Conservation (phyloP, 1,140 invertebrate genomes). For the Lepidurus apus region DNA sequence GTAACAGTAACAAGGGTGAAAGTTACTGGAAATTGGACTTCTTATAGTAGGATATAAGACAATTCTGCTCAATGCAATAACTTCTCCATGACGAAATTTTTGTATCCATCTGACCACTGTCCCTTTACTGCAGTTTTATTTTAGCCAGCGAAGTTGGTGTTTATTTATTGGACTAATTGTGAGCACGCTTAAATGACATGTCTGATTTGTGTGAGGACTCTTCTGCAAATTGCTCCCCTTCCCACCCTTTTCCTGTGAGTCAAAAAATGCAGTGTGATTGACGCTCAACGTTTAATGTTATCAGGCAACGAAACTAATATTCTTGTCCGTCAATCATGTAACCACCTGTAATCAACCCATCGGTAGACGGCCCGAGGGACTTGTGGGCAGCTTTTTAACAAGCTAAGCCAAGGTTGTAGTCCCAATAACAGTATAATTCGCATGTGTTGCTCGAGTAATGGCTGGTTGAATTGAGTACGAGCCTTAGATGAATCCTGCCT, state of each 20-base stretch:
- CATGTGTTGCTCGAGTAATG: conserved; percentile 7
- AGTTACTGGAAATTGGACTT: background rate
- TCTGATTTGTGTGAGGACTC: background rate
- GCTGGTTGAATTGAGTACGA: background rate
- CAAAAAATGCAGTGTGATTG: background rate
- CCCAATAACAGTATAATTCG: background rate
- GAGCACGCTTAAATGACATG: background rate
- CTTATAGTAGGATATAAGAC: background rate
- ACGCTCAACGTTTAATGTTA: background rate
- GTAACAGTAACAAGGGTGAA: too few species aligned
- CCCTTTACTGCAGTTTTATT: background rate
- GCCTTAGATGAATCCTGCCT: conserved; percentile 21
- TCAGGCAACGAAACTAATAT: background rate
- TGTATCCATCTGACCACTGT: background rate
- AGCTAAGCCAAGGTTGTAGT: conserved; percentile 4
- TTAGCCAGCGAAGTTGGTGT: background rate
- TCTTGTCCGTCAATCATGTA: conserved; percentile 5
- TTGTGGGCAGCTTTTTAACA: background rate
- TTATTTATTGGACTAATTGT: background rate
- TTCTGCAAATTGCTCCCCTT: background rate
- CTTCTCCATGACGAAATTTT: background rate
- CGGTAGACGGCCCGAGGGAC: background rate
- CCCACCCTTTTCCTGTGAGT: background rate
- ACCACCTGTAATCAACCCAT: background rate
- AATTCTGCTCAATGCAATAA: conserved; percentile 15